Base-by-base conservation (phyloP, 2,113 vertebrate species). In the Tupaia chinensis region DNA sequence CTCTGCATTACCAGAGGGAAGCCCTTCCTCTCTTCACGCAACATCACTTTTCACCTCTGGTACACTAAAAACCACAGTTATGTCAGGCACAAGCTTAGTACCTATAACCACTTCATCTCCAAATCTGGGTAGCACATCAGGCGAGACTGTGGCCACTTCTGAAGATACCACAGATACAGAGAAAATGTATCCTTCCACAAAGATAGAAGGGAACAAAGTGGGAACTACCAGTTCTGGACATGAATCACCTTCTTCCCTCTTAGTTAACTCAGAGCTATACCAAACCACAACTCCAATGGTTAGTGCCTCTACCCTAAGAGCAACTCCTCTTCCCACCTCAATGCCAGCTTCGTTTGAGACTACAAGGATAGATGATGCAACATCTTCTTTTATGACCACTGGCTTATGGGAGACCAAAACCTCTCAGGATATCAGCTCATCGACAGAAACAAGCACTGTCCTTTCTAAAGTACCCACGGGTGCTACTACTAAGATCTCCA, bases 161-260 rank as follows among this genome's bases (percentile, higher is more conserved):
- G 34, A 68, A 22, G 34, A 0, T 10, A 27, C 34, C 29, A 44
- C 34, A 20, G 0, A 10, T 4, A 17, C n/a, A 60, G 20, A 22
- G 2, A 8, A 14, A 16, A 8, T 2, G 27, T 44, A 10, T 2
- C 4, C 6, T 53, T 60, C 44, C 0, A 0, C 7, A 32, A 25
- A 29, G 5, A 73, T n/a, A 54, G 27, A 0, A 3, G 0, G 53
- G 15, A 11, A 44, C 20, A 32, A 0, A 0, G 2, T 11, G n/a
- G 44, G 1, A 3, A n/a, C 58, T 3, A 22, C 5, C 78, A 44
- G 9, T 70, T 25, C 63, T 34, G 53, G 29, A 25, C 53, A 34
- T 12, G 22, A 27, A 6, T 7, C 14, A 3, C 20, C 4, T 8
- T n/a, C 19, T 32, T 20, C 65, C 44, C 25, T 25, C 6, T 17